Evolutionary conservation across 1,140 invertebrate genomes (phyloP).

Genomic region (Solenopsis fugax): DNA sequence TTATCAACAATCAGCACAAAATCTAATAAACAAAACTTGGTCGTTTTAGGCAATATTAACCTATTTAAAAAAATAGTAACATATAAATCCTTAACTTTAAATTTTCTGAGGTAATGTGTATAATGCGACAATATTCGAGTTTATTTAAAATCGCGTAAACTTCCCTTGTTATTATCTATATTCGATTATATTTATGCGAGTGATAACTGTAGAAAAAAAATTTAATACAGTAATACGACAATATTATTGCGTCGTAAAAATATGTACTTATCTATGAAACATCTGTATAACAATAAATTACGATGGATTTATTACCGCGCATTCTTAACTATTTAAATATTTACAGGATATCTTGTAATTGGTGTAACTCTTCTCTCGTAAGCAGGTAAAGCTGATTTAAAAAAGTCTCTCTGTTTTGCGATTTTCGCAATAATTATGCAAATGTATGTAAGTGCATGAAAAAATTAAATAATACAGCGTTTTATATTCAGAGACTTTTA

Average conservation of each 20-base stretch:
- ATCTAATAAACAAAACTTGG: too few species aligned
- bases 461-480: too few species aligned
- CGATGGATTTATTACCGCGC: not conserved
- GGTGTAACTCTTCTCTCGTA: not conserved
- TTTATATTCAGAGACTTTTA: too few species aligned
- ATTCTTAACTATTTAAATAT: not conserved
- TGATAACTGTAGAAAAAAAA: not conserved
- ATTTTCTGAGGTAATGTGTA: not conserved
- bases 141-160: not conserved
- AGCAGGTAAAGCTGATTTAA: not conserved
- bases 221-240: not conserved
- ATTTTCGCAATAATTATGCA: too few species aligned
- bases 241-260: not conserved
- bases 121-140: not conserved
- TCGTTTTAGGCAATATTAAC: too few species aligned
- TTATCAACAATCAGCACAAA: too few species aligned
- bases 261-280: not conserved
- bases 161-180: not conserved
- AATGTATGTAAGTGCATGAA: too few species aligned
- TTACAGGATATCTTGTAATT: not conserved
- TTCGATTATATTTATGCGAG: not conserved
- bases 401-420: too few species aligned
- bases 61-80: too few species aligned
- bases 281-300: not conserved
- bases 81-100: too few species aligned